Evolutionary conservation across 2,888 invertebrate genomes (phyloP).

Genomic region (Byasa hedistus): DNA sequence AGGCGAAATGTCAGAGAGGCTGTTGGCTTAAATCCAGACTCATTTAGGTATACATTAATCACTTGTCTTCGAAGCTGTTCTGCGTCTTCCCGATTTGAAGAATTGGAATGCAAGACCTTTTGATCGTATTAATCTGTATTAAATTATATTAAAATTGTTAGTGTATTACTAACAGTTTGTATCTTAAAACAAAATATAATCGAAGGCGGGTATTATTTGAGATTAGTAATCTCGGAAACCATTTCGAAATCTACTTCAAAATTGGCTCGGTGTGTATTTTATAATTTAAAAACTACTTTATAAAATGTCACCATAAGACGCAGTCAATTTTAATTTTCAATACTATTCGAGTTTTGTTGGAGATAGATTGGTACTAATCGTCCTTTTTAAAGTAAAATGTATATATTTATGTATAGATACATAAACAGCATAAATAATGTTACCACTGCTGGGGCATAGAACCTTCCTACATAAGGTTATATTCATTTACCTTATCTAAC

Average conservation of each 20-base stretch:
- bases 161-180: not conserved
- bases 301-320: not conserved
- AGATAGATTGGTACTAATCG: too few species aligned
- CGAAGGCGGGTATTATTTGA: not conserved
- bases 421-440: too few species aligned
- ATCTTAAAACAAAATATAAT: not conserved
- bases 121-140: not conserved
- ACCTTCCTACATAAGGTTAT: too few species aligned
- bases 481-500: too few species aligned
- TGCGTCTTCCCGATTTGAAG: conserved; percentile 1
- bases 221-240: not conserved
- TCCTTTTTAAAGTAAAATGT: too few species aligned
- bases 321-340: not conserved
- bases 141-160: not conserved
- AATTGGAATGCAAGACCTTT: not conserved
- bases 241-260: not conserved
- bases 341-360: not conserved
- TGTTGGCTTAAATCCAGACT: conserved; percentile 21
- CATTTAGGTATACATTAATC: conserved; percentile 18
- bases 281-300: not conserved
- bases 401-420: too few species aligned
- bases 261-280: not conserved
- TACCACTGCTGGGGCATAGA: too few species aligned
- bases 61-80: conserved; percentile 3
- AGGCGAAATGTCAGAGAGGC: conserved; percentile 16